phyloP scores from a whole-genome alignment of 2,888 invertebrate species.

The Orthonychiurus folsomi region DNA sequence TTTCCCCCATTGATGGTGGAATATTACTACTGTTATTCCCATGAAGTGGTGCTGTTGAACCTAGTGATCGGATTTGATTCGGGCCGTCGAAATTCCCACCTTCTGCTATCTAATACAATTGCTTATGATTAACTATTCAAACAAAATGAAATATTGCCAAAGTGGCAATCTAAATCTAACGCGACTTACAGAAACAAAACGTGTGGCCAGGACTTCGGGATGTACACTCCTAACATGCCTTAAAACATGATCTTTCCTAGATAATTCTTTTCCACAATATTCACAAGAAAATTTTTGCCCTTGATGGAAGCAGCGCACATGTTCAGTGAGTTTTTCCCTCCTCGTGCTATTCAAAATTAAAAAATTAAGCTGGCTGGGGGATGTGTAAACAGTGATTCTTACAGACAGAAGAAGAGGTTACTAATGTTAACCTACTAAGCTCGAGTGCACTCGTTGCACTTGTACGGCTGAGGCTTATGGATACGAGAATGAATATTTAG shows the following conservation, averaged over 20 bases:
- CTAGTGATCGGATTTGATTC: constrained; percentile 14
- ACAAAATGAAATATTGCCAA: no score
- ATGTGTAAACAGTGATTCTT: no score
- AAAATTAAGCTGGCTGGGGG: no score
- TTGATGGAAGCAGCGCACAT: constrained; percentile 36
- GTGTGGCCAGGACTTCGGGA: constrained; percentile 33
- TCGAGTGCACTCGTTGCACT: constrained; percentile 33
- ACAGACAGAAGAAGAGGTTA: no score
- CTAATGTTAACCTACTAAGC: no score
- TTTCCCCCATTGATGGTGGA: constrained; percentile 29
- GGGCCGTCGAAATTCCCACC: constrained; percentile 14
- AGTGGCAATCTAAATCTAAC: no score
- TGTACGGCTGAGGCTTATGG: constrained; percentile 34
- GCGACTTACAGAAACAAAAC: constrained; percentile 28
- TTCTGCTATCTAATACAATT: constrained; percentile 26
- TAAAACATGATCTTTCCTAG: constrained; percentile 27
- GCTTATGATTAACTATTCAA: neutral
- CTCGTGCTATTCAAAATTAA: no score
- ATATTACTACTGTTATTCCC: constrained; percentile 5
- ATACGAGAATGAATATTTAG: constrained; percentile 25
- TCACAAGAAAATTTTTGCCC: constrained; percentile 38
- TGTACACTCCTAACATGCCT: constrained; percentile 34
- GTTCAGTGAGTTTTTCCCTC: constrained; percentile 35
- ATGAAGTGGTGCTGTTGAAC: constrained; percentile 7
- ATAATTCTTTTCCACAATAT: constrained; percentile 27